Evolutionary conservation across 1,140 invertebrate species (phyloP), one percentile per base, ranked within the genome.

Genomic region (Cydia strobilella): DNA sequence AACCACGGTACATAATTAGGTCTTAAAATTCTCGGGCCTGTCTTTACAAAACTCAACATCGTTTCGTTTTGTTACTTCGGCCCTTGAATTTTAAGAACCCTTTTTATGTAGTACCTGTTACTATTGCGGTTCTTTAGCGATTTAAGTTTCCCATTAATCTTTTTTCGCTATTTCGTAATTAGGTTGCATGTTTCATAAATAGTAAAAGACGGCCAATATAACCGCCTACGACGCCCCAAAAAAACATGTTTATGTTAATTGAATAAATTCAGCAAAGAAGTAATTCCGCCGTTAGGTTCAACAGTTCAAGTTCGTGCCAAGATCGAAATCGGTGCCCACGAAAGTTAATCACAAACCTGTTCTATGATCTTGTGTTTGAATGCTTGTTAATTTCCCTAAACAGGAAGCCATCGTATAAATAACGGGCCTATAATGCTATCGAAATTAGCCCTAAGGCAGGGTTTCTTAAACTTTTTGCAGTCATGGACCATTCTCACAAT

Each of bases 291-390:
- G 25, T 31, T 65, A 65, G 63, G 63, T 13, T 65, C 63, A 35
- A 20, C 6, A 39, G 31, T 69, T 69, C 31, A 69, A 69, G 31
- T 69, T 42, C 65, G 35, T 69, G 31, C 65, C 35, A 39, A 69
- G 31, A 69, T 69, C n/a, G 65, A 39, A 69, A 69, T 69, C 31
- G 42, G 27, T 18, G 65, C 65, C 6, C 15, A 66, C 63, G 63
- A 69, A 69, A 69, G 65, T 69, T 69, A 69, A 66, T 66, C n/a
- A 39, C 15, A 69, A 42, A 69, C 65, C 31, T 69, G 65, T 69
- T 69, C 27, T 10, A 3, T 42, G 65, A 20, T 31, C 65, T 69
- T 66, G 63, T 66, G n/a, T n/a, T 66, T 66, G 10, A 66, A 69
- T 39, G 5, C 15, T n/a, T 31, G 27, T 18, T 69, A 69, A 39